Evolutionary conservation across 2,888 invertebrate species (phyloP).

Genomic region (Keiferia lycopersicella): DNA sequence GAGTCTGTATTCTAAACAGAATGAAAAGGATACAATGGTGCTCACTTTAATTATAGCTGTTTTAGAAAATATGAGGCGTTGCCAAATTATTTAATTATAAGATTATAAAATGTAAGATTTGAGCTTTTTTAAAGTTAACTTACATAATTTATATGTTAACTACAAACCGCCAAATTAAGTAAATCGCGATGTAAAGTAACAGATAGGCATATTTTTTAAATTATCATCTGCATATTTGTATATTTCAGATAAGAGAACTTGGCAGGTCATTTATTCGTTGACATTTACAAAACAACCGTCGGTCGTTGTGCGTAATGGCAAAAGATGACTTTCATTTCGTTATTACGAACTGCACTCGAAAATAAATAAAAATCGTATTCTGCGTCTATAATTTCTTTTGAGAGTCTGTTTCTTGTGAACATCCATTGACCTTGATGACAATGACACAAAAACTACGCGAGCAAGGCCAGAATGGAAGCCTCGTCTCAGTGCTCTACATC

Average conservation of each 20-base stretch:
- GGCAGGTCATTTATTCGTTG: no score
- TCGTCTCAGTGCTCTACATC: constrained; percentile 21
- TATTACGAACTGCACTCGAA: no score
- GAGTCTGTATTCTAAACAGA: no score
- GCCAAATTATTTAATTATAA: background rate
- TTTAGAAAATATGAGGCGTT: background rate
- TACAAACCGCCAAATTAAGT: background rate
- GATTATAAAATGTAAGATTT: background rate
- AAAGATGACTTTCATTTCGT: no score
- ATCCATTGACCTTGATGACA: constrained; percentile 37
- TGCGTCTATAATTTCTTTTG: background rate
- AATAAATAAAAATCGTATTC: background rate
- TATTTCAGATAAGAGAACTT: background rate
- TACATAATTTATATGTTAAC: no score
- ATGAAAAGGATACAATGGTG: no score
- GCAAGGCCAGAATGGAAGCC: constrained; percentile 33
- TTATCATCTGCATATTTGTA: no score
- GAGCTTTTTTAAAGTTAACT: background rate
- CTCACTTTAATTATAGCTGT: background rate
- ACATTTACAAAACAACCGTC: no score
- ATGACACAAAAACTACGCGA: constrained; percentile 32
- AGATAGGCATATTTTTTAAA: background rate
- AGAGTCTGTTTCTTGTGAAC: constrained; percentile 30
- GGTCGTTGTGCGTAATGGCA: no score
- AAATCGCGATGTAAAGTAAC: background rate